Base-by-base conservation (phyloP, 1,140 invertebrate genomes). In the Anastrepha ludens region DNA sequence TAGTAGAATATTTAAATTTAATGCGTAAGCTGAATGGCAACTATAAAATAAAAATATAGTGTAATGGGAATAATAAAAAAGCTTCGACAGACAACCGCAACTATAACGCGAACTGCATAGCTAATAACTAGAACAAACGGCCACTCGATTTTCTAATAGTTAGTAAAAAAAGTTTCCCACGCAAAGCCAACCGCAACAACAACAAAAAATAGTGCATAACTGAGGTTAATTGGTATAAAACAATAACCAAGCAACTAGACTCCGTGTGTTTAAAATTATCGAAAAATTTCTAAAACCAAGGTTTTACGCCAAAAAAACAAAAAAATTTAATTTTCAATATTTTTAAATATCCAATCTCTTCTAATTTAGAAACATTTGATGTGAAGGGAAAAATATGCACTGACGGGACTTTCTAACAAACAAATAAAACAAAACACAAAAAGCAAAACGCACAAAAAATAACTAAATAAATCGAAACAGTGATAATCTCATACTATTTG, bases 21-120 rank as follows among this genome's bases (percentile, higher is more conserved):
- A 74, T 47, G 67, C 41, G 5, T 5, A 17, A 47, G 41, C 67
- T 44, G 39, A 29, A n/a, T 47, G 13, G 67, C 67, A 41, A 15
- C 41, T 47, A n/a, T 74, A 74, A 74, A 74, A 62, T 62, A 13
- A n/a, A 62, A n/a, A 62, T 62, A 62, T 15, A 62, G 60, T 62
- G 60, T 62, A 62, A 62, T 62, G 4, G 8, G 60, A 62, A 62
- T n/a, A 62, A 62, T 17, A 13, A 62, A 62, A 74, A 74, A 74
- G 13, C 13, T 67, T 0, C 67, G 39, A 74, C 13, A 41, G 13
- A 3, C 39, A 74, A 74, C 41, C 41, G 67, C 41, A 74, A 17
- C 41, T 15, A 74, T 15, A 74, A 74, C 67, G 41, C 17, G 39
- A 3, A 44, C 13, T 47, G 67, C 67, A 74, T 74, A 17, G 67